phyloP scores from a whole-genome alignment of 2,113 vertebrate genomes.

The Psilopsiagon aymara region DNA sequence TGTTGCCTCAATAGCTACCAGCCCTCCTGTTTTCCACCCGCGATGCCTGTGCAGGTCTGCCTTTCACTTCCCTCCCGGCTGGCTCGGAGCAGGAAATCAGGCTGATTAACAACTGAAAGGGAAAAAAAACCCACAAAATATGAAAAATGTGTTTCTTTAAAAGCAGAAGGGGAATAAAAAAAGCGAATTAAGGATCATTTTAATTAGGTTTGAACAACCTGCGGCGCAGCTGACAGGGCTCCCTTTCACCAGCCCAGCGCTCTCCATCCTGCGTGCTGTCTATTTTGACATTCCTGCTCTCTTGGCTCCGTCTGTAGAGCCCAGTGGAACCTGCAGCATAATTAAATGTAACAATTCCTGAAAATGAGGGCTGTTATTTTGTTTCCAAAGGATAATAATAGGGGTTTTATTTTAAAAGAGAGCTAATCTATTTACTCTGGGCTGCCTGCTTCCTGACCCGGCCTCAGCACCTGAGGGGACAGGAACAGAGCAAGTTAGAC shows the following conservation, averaged over 20 bases:
- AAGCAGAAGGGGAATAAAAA: neutral
- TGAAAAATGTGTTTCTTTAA: slow-evolving; percentile 37
- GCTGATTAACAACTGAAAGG: neutral
- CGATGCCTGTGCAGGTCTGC: neutral
- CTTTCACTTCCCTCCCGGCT: slow-evolving; percentile 24
- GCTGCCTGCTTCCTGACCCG: slow-evolving; percentile 75
- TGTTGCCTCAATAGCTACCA: neutral
- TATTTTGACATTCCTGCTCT: slow-evolving; percentile 71
- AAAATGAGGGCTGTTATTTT: slow-evolving; percentile 68
- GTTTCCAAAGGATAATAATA: slow-evolving; percentile 67
- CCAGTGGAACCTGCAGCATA: slow-evolving; percentile 66
- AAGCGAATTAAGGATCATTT: slow-evolving; percentile 51
- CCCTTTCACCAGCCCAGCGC: slow-evolving; percentile 39
- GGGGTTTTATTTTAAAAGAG: slow-evolving; percentile 65
- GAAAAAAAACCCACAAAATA: accelerated
- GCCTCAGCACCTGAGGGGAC: slow-evolving; percentile 74
- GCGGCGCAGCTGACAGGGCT: slow-evolving; percentile 22
- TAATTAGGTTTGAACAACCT: slow-evolving; percentile 73
- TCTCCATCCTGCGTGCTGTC: slow-evolving; percentile 40
- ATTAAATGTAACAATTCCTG: slow-evolving; percentile 73
- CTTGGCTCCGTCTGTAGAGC: slow-evolving; percentile 58
- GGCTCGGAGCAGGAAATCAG: slow-evolving; percentile 26
- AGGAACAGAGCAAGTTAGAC: slow-evolving; percentile 54
- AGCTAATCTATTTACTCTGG: slow-evolving; percentile 71
- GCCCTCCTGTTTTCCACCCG: neutral